Evolutionary conservation across 2,888 invertebrate species (phyloP).

Genomic region (Druceiella hillmani): DNA sequence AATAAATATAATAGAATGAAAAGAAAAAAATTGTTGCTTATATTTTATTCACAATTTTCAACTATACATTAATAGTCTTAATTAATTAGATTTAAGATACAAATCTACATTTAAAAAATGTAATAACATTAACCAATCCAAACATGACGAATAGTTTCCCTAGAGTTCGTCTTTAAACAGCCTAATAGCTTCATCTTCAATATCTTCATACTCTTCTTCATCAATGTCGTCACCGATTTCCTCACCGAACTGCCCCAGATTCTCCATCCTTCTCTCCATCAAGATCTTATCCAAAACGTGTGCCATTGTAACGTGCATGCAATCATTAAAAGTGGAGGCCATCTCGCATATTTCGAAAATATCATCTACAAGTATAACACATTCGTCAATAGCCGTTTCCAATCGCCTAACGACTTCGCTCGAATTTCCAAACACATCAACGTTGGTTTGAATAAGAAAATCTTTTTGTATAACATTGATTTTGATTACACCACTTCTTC

Average conservation of each 20-base stretch:
- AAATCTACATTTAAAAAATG: no score
- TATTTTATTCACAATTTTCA: no score
- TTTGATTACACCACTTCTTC: conserved; percentile 36
- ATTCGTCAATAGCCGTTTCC: conserved; percentile 34
- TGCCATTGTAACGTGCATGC: conserved; percentile 48
- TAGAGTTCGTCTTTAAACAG: conserved; percentile 41
- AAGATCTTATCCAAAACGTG: conserved; percentile 41
- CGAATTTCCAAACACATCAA: conserved; percentile 37
- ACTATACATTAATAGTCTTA: no score
- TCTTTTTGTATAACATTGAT: conserved; percentile 35
- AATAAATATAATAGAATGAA: no score
- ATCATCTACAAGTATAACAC: conserved; percentile 30
- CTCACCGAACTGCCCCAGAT: conserved; percentile 37
- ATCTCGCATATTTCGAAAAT: conserved; percentile 46
- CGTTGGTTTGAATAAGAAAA: conserved; percentile 36
- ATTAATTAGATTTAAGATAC: no score
- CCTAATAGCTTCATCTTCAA: conserved; percentile 35
- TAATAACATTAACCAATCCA: no score
- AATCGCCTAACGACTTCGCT: conserved; percentile 37
- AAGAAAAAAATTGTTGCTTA: no score
- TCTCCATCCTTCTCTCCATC: conserved; percentile 43
- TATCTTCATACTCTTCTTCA: conserved; percentile 32
- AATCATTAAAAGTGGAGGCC: conserved; percentile 43
- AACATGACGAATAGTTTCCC: neutral
- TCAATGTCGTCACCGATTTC: conserved; percentile 32